Evolutionary conservation across 30 jellyfish, hydroid and myxozoan genomes (phyloP), one percentile per base, ranked within the genome.

Genomic region (Pelagia noctiluca): DNA sequence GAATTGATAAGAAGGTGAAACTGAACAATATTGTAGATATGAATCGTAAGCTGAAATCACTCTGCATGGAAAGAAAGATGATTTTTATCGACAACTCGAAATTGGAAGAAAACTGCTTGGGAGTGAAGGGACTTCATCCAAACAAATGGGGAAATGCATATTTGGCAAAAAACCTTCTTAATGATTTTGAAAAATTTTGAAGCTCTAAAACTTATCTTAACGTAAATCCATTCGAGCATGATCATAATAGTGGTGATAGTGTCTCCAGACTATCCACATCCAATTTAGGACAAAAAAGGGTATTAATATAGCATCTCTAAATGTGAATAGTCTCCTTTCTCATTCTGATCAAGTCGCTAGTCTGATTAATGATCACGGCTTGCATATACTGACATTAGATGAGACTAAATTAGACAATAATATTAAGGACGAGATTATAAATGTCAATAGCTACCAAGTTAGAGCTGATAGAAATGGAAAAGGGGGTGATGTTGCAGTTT

Each of bases 61-160:
- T 68, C 53, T 68, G 80, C 35, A 26, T 68, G 18, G 80, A 68
- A 35, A 23, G 22, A 34, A 68, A 68, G 29, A n/a, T 68, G 52
- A 26, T 18, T 29, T 22, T 0, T 47, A 23, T 68, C 12, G 80
- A 68, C 62, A 68, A 68, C 52, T 30, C 80, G n/a, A 68, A 68
- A 30, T 26, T 68, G 29, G 80, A 68, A 7, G 63, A 68, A 30
- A 19, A 68, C 36, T 68, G 80, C 80, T 47, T 68, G 29, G 63
- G 80, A 28, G 22, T 11, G 35, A 47, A 47, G 35, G 36, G 36
- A 28, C 63, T 68, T 13, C 63, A 32, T 21, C 63, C 16, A 68
- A 26, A 32, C 29, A 12, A 22, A 7, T 22, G 52, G 10, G 63
- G 80, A 29, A 68, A 68, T 28, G 61, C 61, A 19, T 68, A 26